Base-by-base conservation (phyloP, 2,113 vertebrate genomes). In the Proteles cristata region DNA sequence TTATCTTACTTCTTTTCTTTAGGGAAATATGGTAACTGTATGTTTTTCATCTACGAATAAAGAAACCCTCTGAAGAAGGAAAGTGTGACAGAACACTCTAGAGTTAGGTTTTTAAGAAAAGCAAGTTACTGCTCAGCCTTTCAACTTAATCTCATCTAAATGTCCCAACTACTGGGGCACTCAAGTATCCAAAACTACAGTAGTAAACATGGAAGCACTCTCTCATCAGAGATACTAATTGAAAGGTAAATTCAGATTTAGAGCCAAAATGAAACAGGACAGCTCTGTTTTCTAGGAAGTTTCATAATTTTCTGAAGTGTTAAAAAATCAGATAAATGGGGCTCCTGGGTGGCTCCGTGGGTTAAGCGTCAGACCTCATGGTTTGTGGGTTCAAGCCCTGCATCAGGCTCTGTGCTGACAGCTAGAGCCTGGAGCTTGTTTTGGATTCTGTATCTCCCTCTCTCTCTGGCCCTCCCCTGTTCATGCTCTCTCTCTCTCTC, bases 31-130 rank as follows among this genome's bases (percentile, higher is more conserved):
- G 50, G 1, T 33, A 79, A 93, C 61, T 90, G 17, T 61, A n/a
- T 80, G 28, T 16, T 81, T 98, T 94, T 90, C 8, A 87, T 35
- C 11, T 58, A 55, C 79, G 21, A 94, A 53, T 17, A 55, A 77
- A 58, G 28, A 61, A 81, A 87, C 31, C 21, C 2, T 80, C 63
- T 92, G 19, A 69, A 65, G 12, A 7, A 31, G 21, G 43, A 68
- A 87, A 85, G 1, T 1, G 5, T 94, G 16, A 50, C 90, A 21
- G 90, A 87, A 83, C 12, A 28, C 43, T 94, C 26, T 1, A 69
- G 6, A 63, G 9, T 73, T 96, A 55, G 45, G 7, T 15, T 80
- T 68, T 76, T 17, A 6, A 74, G 9, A 28, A 73, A 74, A 65
- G 17, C 28, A 16, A 50, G 31, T 63, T 88, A 50, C 21, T 93